Evolutionary conservation across 2,113 vertebrate species (phyloP).

Genomic region (Columba livia): DNA sequence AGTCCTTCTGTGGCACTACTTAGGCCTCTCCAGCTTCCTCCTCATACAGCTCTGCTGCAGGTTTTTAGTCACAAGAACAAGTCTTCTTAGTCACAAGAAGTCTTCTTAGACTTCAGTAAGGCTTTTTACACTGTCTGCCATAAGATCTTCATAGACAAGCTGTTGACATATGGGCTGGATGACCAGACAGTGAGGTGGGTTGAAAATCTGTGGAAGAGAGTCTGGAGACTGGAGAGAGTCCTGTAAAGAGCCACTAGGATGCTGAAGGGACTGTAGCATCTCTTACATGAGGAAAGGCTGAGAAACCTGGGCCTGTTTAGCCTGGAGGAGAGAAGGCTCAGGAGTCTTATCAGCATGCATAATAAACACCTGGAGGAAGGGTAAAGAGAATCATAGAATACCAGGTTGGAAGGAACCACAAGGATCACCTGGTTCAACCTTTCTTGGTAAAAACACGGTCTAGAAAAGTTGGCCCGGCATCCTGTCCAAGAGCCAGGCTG

Average conservation of each 20-base stretch:
- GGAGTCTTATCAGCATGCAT: background rate
- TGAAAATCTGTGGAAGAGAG: background rate
- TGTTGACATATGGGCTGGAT: background rate
- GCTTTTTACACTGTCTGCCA: background rate
- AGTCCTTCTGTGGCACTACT: background rate
- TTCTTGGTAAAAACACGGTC: no score
- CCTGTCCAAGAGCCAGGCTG: background rate
- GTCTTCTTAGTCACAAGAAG: background rate
- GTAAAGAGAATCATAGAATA: background rate
- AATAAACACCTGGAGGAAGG: background rate
- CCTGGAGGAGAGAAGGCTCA: background rate
- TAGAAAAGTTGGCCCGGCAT: no score
- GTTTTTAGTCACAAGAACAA: background rate
- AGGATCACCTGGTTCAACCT: no score
- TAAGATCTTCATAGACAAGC: background rate
- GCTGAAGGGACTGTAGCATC: no score
- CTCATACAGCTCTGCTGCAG: background rate
- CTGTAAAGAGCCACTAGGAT: no score
- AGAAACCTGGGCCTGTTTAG: no score
- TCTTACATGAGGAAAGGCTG: no score
- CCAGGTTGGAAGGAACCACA: no score
- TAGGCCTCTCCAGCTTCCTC: background rate
- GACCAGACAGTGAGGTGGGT: background rate
- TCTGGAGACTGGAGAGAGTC: background rate
- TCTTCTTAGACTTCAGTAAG: background rate